phyloP scores from a whole-genome alignment of 2,797 vertebrate genomes.

The Onychomys torridus region DNA sequence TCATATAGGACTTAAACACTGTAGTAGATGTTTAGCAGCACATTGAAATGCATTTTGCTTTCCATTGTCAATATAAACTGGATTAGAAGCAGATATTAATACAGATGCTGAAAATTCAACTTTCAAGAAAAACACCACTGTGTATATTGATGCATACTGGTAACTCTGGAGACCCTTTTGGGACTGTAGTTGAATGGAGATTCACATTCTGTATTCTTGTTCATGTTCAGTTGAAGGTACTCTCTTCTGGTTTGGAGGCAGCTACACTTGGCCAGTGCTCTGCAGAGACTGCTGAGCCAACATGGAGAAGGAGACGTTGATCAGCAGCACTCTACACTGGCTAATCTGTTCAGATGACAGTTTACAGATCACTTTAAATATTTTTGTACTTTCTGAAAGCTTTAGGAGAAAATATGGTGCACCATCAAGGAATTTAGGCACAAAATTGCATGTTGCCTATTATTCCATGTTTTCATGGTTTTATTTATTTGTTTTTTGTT shows the following conservation, averaged over 20 bases:
- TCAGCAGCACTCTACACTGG: slow-evolving; percentile 63
- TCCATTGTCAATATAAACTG: slow-evolving; percentile 54
- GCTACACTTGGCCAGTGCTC: not conserved
- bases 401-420: slow-evolving; percentile 62
- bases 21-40: slow-evolving; percentile 6
- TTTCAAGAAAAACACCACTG: slow-evolving; percentile 50
- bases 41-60: slow-evolving; percentile 41
- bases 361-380: slow-evolving; percentile 69
- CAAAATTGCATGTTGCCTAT: slow-evolving; percentile 57
- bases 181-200: slow-evolving; percentile 2
- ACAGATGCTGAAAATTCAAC: slow-evolving; percentile 14
- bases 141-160: not conserved
- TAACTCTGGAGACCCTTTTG: slow-evolving; percentile 18
- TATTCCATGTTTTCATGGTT: slow-evolving; percentile 51
- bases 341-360: slow-evolving; percentile 65
- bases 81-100: slow-evolving; percentile 58
- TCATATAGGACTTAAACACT: slow-evolving; percentile 24
- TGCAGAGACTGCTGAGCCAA: slow-evolving; percentile 12
- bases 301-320: not conserved
- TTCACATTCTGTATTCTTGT: slow-evolving; percentile 27
- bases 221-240: not conserved
- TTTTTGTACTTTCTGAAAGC: slow-evolving; percentile 73
- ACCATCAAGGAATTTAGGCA: slow-evolving; percentile 62
- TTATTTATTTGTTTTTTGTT: too few relatives aligned
- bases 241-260: not conserved